Evolutionary conservation across 2,113 vertebrate genomes (phyloP).

Genomic region (Saccopteryx leptura): DNA sequence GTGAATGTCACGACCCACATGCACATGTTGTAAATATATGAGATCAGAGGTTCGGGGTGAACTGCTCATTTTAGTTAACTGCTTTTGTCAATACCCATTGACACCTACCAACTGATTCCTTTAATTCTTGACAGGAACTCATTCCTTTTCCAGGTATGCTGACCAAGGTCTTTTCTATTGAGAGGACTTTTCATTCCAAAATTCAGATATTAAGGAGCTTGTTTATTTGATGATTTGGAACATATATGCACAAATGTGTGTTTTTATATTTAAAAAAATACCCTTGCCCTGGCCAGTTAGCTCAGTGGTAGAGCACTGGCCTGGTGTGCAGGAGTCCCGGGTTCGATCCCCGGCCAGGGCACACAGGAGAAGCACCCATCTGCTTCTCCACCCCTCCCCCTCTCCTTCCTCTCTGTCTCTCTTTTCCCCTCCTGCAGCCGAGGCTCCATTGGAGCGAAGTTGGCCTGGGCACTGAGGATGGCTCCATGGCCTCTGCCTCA

Average conservation of each 20-base stretch:
- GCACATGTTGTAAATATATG: neutral
- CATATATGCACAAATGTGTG: neutral
- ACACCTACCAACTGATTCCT: neutral
- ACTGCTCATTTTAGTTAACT: neutral
- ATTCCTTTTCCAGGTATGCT: neutral
- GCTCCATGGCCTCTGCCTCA: too few relatives aligned
- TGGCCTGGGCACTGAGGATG: too few relatives aligned
- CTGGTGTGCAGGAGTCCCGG: too few relatives aligned
- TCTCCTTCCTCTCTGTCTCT: too few relatives aligned
- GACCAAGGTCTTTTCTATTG: neutral
- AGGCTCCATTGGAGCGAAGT: too few relatives aligned
- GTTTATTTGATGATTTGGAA: constrained; percentile 5
- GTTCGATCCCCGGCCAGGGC: too few relatives aligned
- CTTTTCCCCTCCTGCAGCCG: too few relatives aligned
- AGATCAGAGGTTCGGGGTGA: neutral
- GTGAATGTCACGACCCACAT: neutral
- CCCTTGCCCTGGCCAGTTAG: too few relatives aligned
- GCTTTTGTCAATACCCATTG: neutral
- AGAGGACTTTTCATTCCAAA: neutral
- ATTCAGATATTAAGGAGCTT: neutral
- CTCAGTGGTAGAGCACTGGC: too few relatives aligned
- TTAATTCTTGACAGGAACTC: neutral
- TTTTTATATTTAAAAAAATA: too few relatives aligned
- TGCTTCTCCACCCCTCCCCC: too few relatives aligned
- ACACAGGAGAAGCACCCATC: too few relatives aligned